Conservation (phyloP, 2,113 vertebrate genomes). For the Halichoeres trimaculatus region DNA sequence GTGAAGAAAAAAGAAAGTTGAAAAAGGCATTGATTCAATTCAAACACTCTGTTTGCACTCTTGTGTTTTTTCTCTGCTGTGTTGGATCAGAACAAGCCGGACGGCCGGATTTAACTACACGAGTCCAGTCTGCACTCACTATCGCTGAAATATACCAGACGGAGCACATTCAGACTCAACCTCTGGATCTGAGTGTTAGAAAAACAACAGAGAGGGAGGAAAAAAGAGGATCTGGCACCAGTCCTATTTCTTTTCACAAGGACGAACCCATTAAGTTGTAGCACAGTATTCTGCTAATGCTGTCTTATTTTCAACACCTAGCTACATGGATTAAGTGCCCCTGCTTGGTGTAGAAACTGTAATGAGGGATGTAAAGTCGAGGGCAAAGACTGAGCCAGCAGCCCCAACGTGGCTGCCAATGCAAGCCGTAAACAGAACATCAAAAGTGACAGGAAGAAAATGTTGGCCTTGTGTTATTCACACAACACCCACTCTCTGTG, state of each 20-base stretch:
- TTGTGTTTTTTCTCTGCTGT: conserved; percentile 1
- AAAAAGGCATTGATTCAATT: conserved; percentile 8
- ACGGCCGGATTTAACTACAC: conserved; percentile 10
- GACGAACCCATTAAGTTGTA: conserved; percentile 41
- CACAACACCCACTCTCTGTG: not conserved
- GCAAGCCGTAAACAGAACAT: conserved; percentile 16
- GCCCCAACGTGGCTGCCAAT: conserved; percentile 16
- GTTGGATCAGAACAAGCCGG: conserved; percentile 27
- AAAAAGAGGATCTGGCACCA: conserved; percentile 21
- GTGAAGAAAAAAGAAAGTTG: conserved; percentile 20
- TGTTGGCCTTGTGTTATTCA: conserved; percentile 4
- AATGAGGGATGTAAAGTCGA: conserved; percentile 14
- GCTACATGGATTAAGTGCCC: conserved; percentile 32
- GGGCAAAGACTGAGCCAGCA: conserved; percentile 24
- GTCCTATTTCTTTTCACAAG: conserved; percentile 34
- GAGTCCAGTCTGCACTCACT: conserved; percentile 23
- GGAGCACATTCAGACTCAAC: not conserved
- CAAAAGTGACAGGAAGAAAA: conserved; percentile 27
- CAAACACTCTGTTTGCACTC: not conserved
- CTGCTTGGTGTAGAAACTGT: conserved; percentile 32
- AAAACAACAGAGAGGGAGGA: not conserved
- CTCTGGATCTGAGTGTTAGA: conserved; percentile 15
- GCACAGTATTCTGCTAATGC: conserved; percentile 42
- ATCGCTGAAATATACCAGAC: conserved; percentile 14
- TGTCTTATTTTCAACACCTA: conserved; percentile 33